These are phyloP conservation scores for Mormyrus hasselquistii DNA, from an alignment of 2,797 vertebrate genomes.

Conservation along the genomic window DNA sequence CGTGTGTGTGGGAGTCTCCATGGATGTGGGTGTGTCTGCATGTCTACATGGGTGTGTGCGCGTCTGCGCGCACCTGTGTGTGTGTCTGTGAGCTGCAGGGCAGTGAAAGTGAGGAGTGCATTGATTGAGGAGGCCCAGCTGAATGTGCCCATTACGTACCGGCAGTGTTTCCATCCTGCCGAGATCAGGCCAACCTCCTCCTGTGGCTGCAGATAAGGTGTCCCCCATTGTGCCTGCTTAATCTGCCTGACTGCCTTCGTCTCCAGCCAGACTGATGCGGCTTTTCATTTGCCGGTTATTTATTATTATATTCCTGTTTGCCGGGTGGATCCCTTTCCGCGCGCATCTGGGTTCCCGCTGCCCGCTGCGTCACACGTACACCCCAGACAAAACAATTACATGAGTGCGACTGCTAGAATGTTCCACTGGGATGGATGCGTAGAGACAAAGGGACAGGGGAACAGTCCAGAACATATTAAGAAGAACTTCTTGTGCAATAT, in stretches of 20 bases:
- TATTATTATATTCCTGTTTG: constrained; percentile 81
- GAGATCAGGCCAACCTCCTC: constrained; percentile 99
- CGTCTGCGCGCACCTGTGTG: constrained; percentile 74
- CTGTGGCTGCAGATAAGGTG: constrained; percentile 98
- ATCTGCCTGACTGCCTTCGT: constrained; percentile 99
- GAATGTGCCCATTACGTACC: constrained; percentile 99
- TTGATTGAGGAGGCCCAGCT: constrained; percentile 99
- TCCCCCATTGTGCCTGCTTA: constrained; percentile 98
- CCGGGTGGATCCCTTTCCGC: constrained; percentile 69
- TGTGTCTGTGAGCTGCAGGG: constrained; percentile 98
- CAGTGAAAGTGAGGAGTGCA: constrained; percentile 95
- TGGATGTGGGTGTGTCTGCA: background rate
- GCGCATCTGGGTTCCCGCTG: constrained; percentile 61
- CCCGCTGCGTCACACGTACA: constrained; percentile 59
- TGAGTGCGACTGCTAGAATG: constrained; percentile 64
- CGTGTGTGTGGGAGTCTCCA: background rate
- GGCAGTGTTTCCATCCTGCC: constrained; percentile 99
- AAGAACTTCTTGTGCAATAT: background rate
- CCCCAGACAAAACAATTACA: constrained; percentile 61
- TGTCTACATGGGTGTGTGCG: background rate
- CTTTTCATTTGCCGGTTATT: constrained; percentile 85
- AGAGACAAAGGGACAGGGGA: background rate
- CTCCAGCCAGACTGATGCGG: constrained; percentile 99
- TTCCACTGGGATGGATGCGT: background rate
- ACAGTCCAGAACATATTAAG: background rate